These are phyloP conservation scores for Argopecten irradians DNA, from an alignment of 1,140 invertebrate species.

Conservation along the genomic window DNA sequence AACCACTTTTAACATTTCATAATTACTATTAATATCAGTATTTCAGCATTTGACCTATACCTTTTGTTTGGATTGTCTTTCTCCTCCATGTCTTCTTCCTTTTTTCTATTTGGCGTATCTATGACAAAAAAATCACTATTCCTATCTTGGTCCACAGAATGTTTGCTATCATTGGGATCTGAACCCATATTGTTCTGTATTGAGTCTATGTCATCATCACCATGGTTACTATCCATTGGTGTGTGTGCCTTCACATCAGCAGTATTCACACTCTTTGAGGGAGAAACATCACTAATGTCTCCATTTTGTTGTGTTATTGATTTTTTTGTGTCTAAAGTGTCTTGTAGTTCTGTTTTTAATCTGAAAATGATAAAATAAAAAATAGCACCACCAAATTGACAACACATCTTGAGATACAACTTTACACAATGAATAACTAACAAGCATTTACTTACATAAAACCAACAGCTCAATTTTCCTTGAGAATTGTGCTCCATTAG, in stretches of 20 bases:
- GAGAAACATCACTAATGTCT: neutral
- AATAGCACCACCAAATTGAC: no score
- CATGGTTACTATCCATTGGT: neutral
- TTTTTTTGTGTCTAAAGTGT: neutral
- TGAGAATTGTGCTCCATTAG: no score
- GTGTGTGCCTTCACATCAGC: neutral
- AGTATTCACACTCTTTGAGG: neutral
- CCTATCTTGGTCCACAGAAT: neutral
- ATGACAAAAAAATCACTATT: conserved; percentile 36
- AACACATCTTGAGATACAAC: no score
- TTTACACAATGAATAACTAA: no score
- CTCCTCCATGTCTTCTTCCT: neutral
- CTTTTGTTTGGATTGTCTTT: neutral
- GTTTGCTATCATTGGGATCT: conserved; percentile 7
- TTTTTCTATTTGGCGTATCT: neutral
- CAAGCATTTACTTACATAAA: no score
- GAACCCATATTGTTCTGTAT: neutral
- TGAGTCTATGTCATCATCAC: neutral
- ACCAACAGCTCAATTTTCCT: no score
- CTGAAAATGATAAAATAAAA: neutral
- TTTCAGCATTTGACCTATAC: no score
- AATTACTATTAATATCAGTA: no score
- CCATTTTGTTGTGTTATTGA: neutral
- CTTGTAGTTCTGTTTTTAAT: neutral
- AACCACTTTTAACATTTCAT: no score